Conservation (phyloP, 2,113 vertebrate species). For the Tretioscincus oriximinensis region DNA sequence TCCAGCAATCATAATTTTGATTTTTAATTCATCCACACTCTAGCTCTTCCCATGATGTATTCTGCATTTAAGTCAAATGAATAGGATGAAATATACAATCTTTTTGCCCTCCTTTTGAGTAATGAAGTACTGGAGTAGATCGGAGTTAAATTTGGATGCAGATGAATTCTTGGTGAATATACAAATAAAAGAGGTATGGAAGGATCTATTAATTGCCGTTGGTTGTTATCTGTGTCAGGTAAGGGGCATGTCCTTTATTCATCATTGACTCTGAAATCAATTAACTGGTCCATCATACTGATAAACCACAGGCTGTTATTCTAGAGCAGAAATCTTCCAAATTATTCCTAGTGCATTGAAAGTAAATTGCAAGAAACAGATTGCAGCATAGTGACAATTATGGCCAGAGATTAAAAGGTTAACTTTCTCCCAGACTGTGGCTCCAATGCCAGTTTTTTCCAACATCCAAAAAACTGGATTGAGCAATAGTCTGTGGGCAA, state of each 20-base stretch:
- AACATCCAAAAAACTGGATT: background rate
- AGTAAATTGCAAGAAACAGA: background rate
- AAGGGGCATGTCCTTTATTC: background rate
- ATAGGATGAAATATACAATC: no score
- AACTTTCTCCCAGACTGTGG: background rate
- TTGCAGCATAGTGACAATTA: background rate
- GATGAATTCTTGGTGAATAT: background rate
- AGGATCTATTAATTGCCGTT: no score
- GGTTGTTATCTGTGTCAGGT: no score
- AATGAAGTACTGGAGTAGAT: background rate
- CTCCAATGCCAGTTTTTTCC: background rate
- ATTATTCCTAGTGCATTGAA: background rate
- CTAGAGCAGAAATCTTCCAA: background rate
- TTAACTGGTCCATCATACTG: background rate
- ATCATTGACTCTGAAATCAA: background rate
- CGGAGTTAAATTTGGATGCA: background rate
- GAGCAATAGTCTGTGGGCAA: constrained; percentile 19
- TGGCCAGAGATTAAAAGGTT: background rate
- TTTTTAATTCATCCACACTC: no score
- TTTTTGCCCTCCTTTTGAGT: background rate
- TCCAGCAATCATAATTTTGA: no score
- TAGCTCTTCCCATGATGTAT: no score
- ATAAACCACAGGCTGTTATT: background rate
- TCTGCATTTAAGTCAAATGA: no score
- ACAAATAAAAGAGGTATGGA: background rate